phyloP scores from a whole-genome alignment of 2,113 vertebrate species.

The Sturnus vulgaris region DNA sequence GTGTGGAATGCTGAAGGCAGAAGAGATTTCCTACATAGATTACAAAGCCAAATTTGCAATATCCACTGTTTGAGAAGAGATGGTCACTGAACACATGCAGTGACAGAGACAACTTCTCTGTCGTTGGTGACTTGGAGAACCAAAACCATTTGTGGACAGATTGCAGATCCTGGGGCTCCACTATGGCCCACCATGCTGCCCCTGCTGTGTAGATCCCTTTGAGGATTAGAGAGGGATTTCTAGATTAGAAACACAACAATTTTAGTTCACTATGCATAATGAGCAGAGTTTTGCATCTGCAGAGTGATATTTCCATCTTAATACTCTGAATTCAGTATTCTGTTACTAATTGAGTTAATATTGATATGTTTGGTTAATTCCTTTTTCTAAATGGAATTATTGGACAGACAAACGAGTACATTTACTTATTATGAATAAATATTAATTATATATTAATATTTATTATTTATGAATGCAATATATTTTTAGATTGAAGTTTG shows the following conservation, averaged over 20 bases:
- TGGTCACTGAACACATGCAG: not conserved
- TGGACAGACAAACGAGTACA: not conserved
- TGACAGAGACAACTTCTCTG: not conserved
- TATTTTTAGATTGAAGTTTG: not conserved
- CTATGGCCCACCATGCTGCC: not conserved
- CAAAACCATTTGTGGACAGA: no score
- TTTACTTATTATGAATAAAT: not conserved
- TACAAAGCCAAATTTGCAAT: not conserved
- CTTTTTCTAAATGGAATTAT: not conserved
- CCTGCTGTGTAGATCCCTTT: not conserved
- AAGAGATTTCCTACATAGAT: not conserved
- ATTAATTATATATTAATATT: not conserved
- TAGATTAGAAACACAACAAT: not conserved
- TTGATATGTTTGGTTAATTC: not conserved
- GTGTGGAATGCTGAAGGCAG: not conserved
- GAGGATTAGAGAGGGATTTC: not conserved
- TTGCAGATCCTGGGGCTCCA: not conserved
- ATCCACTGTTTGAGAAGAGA: not conserved
- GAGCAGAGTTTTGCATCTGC: not conserved
- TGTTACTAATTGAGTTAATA: not conserved
- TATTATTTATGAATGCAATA: not conserved
- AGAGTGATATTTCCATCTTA: not conserved
- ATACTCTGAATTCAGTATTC: not conserved
- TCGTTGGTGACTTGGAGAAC: accelerated
- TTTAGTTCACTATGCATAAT: not conserved